Evolutionary conservation across 2,113 vertebrate genomes (phyloP), one percentile per base, ranked within the genome.

Genomic region (Proteles cristata): DNA sequence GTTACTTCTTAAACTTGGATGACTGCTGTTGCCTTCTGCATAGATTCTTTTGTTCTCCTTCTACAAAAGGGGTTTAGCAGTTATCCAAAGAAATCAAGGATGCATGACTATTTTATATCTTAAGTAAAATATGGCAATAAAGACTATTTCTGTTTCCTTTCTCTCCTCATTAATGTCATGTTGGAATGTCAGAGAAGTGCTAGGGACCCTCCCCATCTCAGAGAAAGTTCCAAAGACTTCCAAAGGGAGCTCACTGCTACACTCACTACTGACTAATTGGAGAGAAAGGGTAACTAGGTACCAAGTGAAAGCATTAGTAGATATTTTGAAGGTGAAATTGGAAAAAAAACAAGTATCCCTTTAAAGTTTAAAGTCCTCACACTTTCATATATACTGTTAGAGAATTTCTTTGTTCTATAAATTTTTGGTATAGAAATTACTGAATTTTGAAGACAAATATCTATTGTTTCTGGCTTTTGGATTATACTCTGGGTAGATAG

Each of bases 391-490:
- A 58, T 61, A 43, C 21, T 91, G 11, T 65, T 26, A 50, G 58
- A 77, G 16, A 83, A 73, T 86, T 48, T 82, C 31, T 83, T 95
- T 76, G 8, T 58, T 85, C 21, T 88, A 23, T 23, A 58, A 35
- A 86, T 73, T 69, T 88, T 85, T 82, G 50, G 28, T 50, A 39
- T 39, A 77, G 48, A 92, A 90, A 84, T 88, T 79, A 48, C 26
- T 93, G 45, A 69, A 85, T 88, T 90, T 92, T 94, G 2, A 87
- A 91, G 87, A 91, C 43, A 91, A 96, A 84, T 58, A 45, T 69
- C 71, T 39, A 89, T 43, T 5, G 50, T 90, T 66, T 95, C 68
- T 80, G 12, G 6, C 87, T 69, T 63, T 95, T 92, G 61, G 33
- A 50, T 48, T 87, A 35, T 73, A 63, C 2, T 63, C 15, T 94